phyloP scores from a whole-genome alignment of 2,888 invertebrate species.

The Siphlonurus alternatus region DNA sequence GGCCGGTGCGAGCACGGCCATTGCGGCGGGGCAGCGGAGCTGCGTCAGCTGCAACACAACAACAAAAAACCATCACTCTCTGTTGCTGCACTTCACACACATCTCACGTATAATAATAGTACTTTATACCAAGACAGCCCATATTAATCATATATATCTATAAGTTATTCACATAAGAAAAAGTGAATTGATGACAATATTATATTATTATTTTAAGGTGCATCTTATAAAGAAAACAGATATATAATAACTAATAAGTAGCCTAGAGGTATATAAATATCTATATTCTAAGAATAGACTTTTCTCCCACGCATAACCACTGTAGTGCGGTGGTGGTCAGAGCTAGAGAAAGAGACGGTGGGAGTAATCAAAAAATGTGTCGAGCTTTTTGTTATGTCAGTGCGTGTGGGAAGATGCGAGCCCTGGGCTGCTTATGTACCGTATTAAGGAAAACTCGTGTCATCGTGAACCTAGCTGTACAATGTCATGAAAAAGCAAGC shows the following conservation, averaged over 20 bases:
- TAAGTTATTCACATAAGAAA: not conserved
- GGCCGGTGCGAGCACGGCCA: not conserved
- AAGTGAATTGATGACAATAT: not conserved
- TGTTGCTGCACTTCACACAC: too few species aligned
- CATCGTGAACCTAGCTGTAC: too few species aligned
- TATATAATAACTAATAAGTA: too few species aligned
- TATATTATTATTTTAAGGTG: not conserved
- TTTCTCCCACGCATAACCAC: not conserved
- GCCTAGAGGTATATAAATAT: too few species aligned
- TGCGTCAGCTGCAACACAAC: not conserved
- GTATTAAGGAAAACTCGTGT: not conserved
- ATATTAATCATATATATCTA: not conserved
- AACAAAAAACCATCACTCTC: not conserved
- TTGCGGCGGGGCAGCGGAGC: not conserved
- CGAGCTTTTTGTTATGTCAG: not conserved
- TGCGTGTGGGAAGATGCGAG: not conserved
- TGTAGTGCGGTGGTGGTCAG: not conserved
- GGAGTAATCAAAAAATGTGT: not conserved
- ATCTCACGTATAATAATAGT: too few species aligned
- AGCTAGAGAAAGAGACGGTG: not conserved
- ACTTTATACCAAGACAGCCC: too few species aligned
- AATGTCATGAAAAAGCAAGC: too few species aligned
- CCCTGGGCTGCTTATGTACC: not conserved
- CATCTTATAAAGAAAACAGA: too few species aligned
- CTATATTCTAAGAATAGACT: too few species aligned